Conservation (phyloP, 2,797 vertebrate species). For the Geotrypetes seraphini region DNA sequence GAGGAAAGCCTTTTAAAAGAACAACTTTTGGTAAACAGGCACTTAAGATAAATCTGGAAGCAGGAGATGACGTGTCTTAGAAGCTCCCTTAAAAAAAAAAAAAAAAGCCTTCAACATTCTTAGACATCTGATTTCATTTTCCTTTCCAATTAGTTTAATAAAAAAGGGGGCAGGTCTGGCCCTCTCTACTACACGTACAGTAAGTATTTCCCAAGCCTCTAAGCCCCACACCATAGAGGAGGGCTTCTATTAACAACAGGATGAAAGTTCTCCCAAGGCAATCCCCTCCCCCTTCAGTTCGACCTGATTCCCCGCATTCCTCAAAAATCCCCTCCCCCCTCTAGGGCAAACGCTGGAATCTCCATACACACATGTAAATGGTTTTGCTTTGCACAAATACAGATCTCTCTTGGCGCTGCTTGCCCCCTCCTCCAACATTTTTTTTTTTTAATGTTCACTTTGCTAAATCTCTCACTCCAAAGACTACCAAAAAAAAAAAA, state of each 20-base stretch:
- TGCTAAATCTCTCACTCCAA: slow-evolving; percentile 22
- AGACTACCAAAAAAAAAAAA: too few relatives aligned
- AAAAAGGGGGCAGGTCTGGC: slow-evolving; percentile 30
- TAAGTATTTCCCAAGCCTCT: slow-evolving; percentile 27
- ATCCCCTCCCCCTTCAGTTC: slow-evolving; percentile 42
- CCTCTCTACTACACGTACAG: slow-evolving; percentile 24
- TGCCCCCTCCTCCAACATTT: too few relatives aligned
- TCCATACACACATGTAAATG: slow-evolving; percentile 23
- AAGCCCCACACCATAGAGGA: slow-evolving; percentile 26
- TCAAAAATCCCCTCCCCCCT: slow-evolving; percentile 56
- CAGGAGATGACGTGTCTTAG: too few relatives aligned
- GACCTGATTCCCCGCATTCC: slow-evolving; percentile 78
- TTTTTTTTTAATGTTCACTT: not conserved
- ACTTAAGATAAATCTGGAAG: slow-evolving; percentile 22
- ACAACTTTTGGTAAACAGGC: too few relatives aligned
- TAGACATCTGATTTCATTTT: slow-evolving; percentile 38
- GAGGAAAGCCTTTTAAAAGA: too few relatives aligned
- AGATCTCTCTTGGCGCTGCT: slow-evolving; percentile 39
- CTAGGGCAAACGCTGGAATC: slow-evolving; percentile 42
- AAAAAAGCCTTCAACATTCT: slow-evolving; percentile 27
- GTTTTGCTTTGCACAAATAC: slow-evolving; percentile 45
- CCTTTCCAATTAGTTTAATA: slow-evolving; percentile 36
- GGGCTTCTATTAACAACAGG: slow-evolving; percentile 55
- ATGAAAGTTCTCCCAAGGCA: slow-evolving; percentile 54
- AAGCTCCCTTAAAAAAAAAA: slow-evolving; percentile 11